Evolutionary conservation across 2,113 vertebrate species (phyloP), one percentile per base, ranked within the genome.

Genomic region (Cyprinodon variegatus): DNA sequence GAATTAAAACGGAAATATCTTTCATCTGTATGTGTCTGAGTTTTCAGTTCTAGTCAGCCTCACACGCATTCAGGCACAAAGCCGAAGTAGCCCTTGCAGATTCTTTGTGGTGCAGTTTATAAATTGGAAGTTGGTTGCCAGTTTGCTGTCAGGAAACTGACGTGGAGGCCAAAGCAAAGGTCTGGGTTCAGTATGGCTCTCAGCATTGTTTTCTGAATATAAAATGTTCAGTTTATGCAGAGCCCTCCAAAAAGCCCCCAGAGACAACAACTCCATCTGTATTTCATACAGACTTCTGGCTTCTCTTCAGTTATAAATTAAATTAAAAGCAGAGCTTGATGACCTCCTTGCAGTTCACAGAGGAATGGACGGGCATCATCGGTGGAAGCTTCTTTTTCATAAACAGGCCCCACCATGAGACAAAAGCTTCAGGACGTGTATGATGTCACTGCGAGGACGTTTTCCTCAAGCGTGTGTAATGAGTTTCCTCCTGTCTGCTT

Each of bases 221-320:
- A 82, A 72, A 65, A 76, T 71, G 90, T 84, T 88, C 73, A 3
- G 84, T 89, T 92, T 89, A 90, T 85, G 76, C 79, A 78, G 79
- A 76, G 80, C 65, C 61, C 13, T 83, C 78, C 85, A 85, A 83
- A 57, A 77, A 80, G 73, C 82, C 77, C 62, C 15, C 37, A 65
- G 77, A 82, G 73, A 86, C 87, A 59, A 65, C 46, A 4, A 67
- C 57, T 63, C 9, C 68, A 37, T 73, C 77, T 40, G 74, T 67
- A 77, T 77, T 84, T 82, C 53, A 78, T 79, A 62, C 50, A 50
- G 76, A 78, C 83, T 82, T 61, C 85, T 89, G 85, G 86, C 82
- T 74, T 65, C 73, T 10, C 38, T 65, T 88, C 77, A 68, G 72
- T 73, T 83, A 82, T 86, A 72, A 86, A 89, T 89, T 68, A 77